Conservation (phyloP, 2,113 vertebrate genomes). For the Lagopus muta region DNA sequence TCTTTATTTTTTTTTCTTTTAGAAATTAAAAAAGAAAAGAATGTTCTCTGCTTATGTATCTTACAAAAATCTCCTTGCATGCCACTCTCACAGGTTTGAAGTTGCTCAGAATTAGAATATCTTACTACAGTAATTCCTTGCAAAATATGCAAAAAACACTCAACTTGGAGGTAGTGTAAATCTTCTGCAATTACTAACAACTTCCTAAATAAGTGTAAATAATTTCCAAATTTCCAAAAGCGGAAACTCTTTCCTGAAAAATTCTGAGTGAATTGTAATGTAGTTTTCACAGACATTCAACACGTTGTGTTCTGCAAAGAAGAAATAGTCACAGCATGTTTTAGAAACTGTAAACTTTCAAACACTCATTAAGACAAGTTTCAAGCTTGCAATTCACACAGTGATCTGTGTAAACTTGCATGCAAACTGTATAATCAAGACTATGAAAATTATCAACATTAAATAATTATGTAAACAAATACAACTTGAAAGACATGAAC, state of each 20-base stretch:
- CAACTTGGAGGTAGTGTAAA: background rate
- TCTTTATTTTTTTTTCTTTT: background rate
- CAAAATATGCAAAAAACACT: background rate
- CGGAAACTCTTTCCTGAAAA: background rate
- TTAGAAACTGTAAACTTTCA: background rate
- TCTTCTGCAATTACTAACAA: background rate
- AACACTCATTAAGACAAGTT: background rate
- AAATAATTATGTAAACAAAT: background rate
- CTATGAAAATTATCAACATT: background rate
- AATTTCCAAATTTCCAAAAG: background rate
- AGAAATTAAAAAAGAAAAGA: background rate
- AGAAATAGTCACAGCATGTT: background rate
- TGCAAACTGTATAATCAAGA: background rate
- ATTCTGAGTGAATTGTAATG: background rate
- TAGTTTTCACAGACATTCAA: background rate
- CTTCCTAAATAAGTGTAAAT: background rate
- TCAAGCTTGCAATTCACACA: background rate
- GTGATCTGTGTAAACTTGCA: background rate
- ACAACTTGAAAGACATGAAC: background rate
- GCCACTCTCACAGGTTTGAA: background rate
- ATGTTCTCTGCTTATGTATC: rapidly evolving
- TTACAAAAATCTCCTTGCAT: background rate
- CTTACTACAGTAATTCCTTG: rapidly evolving
- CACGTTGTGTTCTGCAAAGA: rapidly evolving
- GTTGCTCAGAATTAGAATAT: rapidly evolving